Conservation (phyloP, 1,140 invertebrate species). For the Drosophila pandora region DNA sequence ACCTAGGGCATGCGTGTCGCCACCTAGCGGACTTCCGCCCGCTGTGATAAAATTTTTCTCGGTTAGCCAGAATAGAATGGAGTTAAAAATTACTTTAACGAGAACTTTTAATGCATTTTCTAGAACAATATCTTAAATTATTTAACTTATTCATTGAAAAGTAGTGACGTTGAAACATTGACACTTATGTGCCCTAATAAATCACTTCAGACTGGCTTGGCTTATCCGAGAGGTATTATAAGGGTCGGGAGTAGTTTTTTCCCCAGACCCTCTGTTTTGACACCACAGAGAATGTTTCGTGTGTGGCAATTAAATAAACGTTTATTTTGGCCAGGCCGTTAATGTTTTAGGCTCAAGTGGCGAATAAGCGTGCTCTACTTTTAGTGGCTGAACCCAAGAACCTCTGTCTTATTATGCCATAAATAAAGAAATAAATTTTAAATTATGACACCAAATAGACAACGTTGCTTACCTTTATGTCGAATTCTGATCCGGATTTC, state of each 20-base stretch:
- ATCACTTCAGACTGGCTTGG: too few relatives aligned
- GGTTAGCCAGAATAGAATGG: background rate
- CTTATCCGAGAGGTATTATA: background rate
- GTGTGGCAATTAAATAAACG: slow-evolving; percentile 63
- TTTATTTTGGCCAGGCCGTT: slow-evolving; percentile 52
- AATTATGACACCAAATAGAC: slow-evolving; percentile 64
- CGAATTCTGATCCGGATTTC: slow-evolving; percentile 15
- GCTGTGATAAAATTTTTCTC: too few relatives aligned
- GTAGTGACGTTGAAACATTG: too few relatives aligned
- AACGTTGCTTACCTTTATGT: slow-evolving; percentile 47
- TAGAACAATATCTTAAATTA: too few relatives aligned
- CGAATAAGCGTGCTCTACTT: slow-evolving; percentile 51
- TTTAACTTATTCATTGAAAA: background rate
- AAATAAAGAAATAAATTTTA: slow-evolving; percentile 79
- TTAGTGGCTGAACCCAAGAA: slow-evolving; percentile 1
- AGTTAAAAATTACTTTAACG: too few relatives aligned
- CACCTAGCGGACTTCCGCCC: too few relatives aligned
- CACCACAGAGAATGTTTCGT: slow-evolving; percentile 33
- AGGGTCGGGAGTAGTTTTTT: slow-evolving; percentile 35
- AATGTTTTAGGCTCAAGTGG: slow-evolving; percentile 48
- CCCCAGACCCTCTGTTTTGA: slow-evolving; percentile 6
- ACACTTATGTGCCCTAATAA: too few relatives aligned
- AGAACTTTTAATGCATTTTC: too few relatives aligned
- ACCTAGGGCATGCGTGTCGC: too few relatives aligned
- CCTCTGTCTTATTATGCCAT: slow-evolving; percentile 75